Percentiles rank a stretch among this genome's conserved stretches.
Conservation (phyloP, 2,797 vertebrate species). For the Phataginus tricuspis region DNA sequence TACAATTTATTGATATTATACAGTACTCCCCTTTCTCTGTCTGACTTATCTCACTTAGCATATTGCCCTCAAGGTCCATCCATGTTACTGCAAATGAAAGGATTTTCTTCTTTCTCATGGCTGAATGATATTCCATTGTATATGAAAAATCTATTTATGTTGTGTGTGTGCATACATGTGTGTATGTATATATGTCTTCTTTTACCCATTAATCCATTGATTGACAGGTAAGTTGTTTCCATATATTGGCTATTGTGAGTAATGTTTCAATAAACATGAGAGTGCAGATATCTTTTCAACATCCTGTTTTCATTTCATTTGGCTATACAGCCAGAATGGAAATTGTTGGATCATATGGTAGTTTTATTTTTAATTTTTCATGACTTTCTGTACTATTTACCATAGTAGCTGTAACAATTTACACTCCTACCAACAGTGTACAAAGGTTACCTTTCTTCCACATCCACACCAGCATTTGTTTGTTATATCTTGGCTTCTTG, state of each 20-base stretch:
- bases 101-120: background rate
- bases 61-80: background rate
- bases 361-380: background rate
- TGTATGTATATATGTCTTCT: no score
- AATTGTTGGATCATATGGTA: background rate
- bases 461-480: background rate
- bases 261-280: background rate
- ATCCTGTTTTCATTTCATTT: background rate
- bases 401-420: background rate
- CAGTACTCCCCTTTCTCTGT: background rate
- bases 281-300: background rate
- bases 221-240: background rate
- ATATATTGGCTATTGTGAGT: background rate
- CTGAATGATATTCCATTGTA: background rate
- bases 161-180: no score
- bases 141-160: no score
- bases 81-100: background rate
- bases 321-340: background rate
- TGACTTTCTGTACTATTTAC: background rate
- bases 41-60: background rate
- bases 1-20: background rate
- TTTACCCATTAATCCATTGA: background rate
- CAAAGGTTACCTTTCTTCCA: background rate
- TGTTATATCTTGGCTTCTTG: background rate
- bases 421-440: background rate